Percentiles rank a stretch among this genome's conserved stretches.
phyloP scores from a whole-genome alignment of 2,113 vertebrate species.

The Percina caprodes region DNA sequence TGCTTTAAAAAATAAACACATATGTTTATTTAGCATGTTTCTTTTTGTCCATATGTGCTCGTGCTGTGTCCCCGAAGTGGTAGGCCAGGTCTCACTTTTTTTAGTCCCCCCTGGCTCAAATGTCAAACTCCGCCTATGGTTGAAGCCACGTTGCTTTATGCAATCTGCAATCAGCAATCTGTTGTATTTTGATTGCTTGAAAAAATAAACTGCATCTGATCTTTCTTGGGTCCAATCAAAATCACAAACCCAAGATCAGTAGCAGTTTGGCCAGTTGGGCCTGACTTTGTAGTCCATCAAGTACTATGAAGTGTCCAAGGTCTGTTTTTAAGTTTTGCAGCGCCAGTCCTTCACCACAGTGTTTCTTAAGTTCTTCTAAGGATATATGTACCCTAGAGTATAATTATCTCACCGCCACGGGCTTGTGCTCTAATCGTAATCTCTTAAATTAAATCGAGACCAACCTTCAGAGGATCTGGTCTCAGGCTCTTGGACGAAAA shows the following conservation, averaged over 20 bases:
- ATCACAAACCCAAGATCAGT: neutral
- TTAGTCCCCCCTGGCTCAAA: no score
- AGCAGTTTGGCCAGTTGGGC: neutral
- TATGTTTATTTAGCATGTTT: no score
- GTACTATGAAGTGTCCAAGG: neutral
- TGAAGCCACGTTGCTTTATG: constrained; percentile 16
- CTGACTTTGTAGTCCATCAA: neutral
- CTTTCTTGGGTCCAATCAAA: neutral
- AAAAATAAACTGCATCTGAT: neutral
- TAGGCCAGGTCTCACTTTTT: no score
- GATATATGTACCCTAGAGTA: neutral
- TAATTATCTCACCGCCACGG: constrained; percentile 7
- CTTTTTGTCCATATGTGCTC: no score
- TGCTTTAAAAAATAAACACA: no score
- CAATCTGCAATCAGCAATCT: constrained; percentile 26
- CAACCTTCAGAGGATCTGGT: neutral
- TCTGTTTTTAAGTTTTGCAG: neutral
- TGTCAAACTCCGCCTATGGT: no score
- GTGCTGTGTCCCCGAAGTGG: no score
- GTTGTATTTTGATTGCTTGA: neutral
- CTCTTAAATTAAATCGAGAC: neutral
- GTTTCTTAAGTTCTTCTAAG: neutral
- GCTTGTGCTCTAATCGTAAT: constrained; percentile 10
- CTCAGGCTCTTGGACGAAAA: neutral
- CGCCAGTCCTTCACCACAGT: neutral